Conservation (phyloP, 2,888 invertebrate species). For the Cheilosia urbana region DNA sequence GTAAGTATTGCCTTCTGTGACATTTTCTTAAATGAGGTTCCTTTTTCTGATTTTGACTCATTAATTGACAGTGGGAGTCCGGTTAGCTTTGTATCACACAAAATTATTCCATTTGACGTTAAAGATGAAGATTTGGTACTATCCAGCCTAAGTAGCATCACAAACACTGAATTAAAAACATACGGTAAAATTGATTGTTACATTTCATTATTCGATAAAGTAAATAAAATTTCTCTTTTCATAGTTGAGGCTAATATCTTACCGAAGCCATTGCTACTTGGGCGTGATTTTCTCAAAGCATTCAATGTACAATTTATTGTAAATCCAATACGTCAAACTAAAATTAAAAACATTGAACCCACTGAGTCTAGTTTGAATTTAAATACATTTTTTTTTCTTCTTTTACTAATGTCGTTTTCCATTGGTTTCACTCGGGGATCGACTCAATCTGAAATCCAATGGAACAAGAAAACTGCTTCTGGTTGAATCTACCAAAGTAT, state of each 20-base stretch:
- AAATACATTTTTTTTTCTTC: not conserved
- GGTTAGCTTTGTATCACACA: constrained; percentile 25
- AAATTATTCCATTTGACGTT: constrained; percentile 18
- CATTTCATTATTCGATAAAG: constrained; percentile 3
- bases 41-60: constrained; percentile 27
- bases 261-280: constrained; percentile 26
- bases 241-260: too few species aligned
- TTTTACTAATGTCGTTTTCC: too few species aligned
- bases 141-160: constrained; percentile 21
- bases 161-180: constrained; percentile 8
- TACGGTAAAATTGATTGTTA: constrained; percentile 25
- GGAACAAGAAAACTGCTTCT: too few species aligned
- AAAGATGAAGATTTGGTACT: not conserved
- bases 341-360: constrained; percentile 10
- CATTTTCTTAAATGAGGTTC: constrained; percentile 21
- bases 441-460: too few species aligned
- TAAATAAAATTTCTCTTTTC: constrained; percentile 11
- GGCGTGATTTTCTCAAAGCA: constrained; percentile 18
- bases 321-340: constrained; percentile 10
- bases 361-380: constrained; percentile 1
- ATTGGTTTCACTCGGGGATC: too few species aligned
- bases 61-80: constrained; percentile 40
- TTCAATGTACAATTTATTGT: constrained; percentile 18
- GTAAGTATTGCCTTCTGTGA: constrained; percentile 39
- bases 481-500: too few species aligned